Evolutionary conservation across 2,797 vertebrate species (phyloP).

Genomic region (Neosalanx taihuensis): DNA sequence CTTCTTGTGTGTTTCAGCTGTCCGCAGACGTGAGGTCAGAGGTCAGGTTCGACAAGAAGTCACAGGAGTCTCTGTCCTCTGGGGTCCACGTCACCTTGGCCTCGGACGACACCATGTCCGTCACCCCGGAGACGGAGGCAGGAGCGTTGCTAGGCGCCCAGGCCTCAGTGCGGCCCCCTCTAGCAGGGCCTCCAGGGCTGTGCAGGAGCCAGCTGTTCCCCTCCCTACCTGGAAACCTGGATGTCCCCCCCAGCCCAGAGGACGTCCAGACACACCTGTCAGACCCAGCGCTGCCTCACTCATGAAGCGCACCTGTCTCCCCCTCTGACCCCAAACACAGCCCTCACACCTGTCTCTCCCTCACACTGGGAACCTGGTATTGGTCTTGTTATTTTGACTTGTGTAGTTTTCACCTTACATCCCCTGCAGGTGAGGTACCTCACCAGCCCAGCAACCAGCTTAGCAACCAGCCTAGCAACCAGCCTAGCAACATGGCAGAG

Average conservation of each 20-base stretch:
- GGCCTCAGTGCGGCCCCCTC: conserved; percentile 48
- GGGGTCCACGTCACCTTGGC: conserved; percentile 61
- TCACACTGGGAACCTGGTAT: conserved; percentile 57
- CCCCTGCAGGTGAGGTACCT: not conserved
- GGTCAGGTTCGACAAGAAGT: conserved; percentile 59
- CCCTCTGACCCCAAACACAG: not conserved
- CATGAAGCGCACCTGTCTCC: conserved; percentile 27
- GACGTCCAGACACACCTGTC: conserved; percentile 86
- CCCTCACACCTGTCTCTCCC: conserved; percentile 44
- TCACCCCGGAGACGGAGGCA: conserved; percentile 65
- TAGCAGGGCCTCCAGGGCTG: conserved; percentile 55
- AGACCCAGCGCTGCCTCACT: conserved; percentile 77
- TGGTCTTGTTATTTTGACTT: not conserved
- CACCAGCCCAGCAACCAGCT: not conserved
- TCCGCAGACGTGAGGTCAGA: conserved; percentile 48
- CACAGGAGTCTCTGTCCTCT: conserved; percentile 72
- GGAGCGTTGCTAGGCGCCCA: conserved; percentile 12
- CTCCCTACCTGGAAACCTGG: conserved; percentile 85
- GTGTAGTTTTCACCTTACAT: not conserved
- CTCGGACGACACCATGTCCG: conserved; percentile 58
- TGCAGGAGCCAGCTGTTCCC: conserved; percentile 70
- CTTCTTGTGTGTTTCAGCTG: not conserved
- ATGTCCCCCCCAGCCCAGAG: conserved; percentile 62
- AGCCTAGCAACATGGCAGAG: too few species aligned
- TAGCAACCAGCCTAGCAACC: not conserved